phyloP scores from a whole-genome alignment of 2,797 vertebrate genomes.

The Hephaestus fuliginosus region DNA sequence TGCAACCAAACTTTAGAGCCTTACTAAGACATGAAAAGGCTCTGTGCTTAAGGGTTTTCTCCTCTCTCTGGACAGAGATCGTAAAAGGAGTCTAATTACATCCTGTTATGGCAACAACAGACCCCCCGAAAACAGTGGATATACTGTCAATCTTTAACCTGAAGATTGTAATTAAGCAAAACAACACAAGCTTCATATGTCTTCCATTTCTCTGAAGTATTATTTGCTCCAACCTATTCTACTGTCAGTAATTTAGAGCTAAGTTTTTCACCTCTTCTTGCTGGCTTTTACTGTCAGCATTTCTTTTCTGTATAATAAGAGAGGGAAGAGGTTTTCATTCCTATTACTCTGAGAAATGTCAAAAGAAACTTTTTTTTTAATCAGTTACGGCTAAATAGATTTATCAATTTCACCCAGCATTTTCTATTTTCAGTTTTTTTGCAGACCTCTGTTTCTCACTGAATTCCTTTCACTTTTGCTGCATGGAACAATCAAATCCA shows the following conservation, averaged over 20 bases:
- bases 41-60: slow-evolving; percentile 39
- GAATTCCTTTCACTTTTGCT: slow-evolving; percentile 55
- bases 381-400: slow-evolving; percentile 8
- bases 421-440: slow-evolving; percentile 3
- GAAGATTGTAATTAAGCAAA: slow-evolving; percentile 63
- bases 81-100: slow-evolving; percentile 56
- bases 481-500: slow-evolving; percentile 53
- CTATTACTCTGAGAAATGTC: background rate
- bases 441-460: slow-evolving; percentile 34
- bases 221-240: slow-evolving; percentile 55
- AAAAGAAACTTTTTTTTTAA: background rate
- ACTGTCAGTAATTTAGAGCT: slow-evolving; percentile 34
- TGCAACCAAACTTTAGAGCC: slow-evolving; percentile 17
- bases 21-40: slow-evolving; percentile 25
- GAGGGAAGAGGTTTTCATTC: slow-evolving; percentile 13
- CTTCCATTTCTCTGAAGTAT: slow-evolving; percentile 64
- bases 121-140: slow-evolving; percentile 64
- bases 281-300: slow-evolving; percentile 34
- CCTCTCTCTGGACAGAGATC: slow-evolving; percentile 45
- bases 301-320: slow-evolving; percentile 30
- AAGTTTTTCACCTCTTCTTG: slow-evolving; percentile 32
- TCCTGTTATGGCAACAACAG: slow-evolving; percentile 72
- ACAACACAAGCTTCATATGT: slow-evolving; percentile 61
- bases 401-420: too few species aligned
- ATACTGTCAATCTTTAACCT: slow-evolving; percentile 70